Percentiles rank a stretch among this genome's conserved stretches.
Evolutionary conservation across 2,888 invertebrate genomes (phyloP).

Genomic region (Amphimallon solstitiale): DNA sequence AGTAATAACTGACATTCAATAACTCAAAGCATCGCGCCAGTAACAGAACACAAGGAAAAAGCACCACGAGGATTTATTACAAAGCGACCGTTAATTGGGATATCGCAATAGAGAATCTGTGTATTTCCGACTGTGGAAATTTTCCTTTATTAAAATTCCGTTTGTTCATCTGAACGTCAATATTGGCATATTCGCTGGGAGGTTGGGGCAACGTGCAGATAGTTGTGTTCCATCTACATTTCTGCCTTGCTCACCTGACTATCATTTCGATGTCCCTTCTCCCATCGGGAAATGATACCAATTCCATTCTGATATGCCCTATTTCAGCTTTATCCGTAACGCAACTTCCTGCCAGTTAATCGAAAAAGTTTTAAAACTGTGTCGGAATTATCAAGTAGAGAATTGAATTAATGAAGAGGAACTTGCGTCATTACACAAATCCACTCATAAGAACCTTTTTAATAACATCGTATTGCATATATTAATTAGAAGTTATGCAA

Average conservation of each 20-base stretch:
- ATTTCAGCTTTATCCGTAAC: no score
- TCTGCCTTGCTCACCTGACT: slow-evolving; percentile 16
- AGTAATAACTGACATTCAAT: no score
- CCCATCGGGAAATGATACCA: slow-evolving; percentile 20
- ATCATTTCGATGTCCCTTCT: slow-evolving; percentile 9
- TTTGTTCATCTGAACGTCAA: not conserved
- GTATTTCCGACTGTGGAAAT: slow-evolving; percentile 5
- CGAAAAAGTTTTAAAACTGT: slow-evolving; percentile 17
- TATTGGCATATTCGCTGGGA: not conserved
- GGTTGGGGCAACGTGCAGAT: not conserved
- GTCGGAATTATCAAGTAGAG: slow-evolving; percentile 2
- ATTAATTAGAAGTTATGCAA: no score
- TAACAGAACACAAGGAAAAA: no score
- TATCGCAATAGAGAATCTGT: not conserved
- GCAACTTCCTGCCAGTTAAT: not conserved
- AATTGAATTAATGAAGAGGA: not conserved
- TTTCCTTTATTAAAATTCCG: slow-evolving; percentile 31
- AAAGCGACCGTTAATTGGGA: not conserved
- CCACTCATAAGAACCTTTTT: no score
- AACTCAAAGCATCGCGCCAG: no score
- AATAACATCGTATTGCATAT: no score
- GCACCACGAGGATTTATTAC: not conserved
- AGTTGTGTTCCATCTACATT: slow-evolving; percentile 14
- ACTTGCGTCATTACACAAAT: no score
- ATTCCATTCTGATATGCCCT: slow-evolving; percentile 3